These are phyloP conservation scores for Spondyliosoma cantharus DNA, from an alignment of 2,797 vertebrate genomes.

Conservation along the genomic window DNA sequence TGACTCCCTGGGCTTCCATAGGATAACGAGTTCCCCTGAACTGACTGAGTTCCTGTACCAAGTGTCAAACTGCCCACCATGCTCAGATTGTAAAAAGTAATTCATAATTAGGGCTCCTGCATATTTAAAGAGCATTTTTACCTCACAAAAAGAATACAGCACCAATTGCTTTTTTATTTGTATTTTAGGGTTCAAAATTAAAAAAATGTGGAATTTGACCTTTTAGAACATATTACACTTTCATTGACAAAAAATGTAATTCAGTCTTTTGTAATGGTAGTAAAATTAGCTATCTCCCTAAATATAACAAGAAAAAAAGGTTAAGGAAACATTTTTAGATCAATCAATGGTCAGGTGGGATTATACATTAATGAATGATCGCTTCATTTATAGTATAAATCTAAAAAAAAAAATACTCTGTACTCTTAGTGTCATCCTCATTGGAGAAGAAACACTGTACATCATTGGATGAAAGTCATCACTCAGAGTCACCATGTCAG, in stretches of 20 bases:
- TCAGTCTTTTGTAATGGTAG: neutral
- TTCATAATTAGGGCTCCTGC: too few relatives aligned
- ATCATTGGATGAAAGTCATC: constrained; percentile 41
- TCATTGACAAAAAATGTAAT: neutral
- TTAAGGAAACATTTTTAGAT: neutral
- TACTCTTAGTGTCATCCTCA: constrained; percentile 3
- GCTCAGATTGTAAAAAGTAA: too few relatives aligned
- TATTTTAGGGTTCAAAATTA: constrained; percentile 11
- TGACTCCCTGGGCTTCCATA: too few relatives aligned
- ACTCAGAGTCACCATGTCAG: constrained; percentile 45
- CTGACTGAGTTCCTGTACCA: too few relatives aligned
- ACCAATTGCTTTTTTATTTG: too few relatives aligned
- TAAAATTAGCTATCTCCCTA: neutral
- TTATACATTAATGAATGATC: neutral
- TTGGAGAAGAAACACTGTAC: constrained; percentile 10
- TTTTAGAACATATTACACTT: neutral
- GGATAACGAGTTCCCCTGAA: too few relatives aligned
- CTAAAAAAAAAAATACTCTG: too few relatives aligned
- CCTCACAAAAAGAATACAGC: too few relatives aligned
- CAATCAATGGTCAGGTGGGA: neutral
- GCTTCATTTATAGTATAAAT: neutral
- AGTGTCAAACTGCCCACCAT: too few relatives aligned
- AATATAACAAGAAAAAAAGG: too few relatives aligned
- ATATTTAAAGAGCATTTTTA: too few relatives aligned
- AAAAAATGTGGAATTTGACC: neutral